Conservation (phyloP, 1,140 invertebrate species). For the Heliconius hermathena region DNA sequence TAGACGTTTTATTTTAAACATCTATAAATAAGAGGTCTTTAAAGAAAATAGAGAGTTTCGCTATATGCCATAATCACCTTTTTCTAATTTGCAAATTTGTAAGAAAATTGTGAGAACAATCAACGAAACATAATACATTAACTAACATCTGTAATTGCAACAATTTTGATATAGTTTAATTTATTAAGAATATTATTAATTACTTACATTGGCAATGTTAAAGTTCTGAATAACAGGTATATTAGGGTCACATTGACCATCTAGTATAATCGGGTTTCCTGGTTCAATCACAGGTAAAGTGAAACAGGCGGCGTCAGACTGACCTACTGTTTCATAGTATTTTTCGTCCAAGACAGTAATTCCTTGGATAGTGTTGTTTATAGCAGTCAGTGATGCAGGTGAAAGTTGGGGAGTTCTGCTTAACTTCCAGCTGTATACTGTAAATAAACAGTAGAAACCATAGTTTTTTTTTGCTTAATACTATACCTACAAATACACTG, state of each 20-base stretch:
- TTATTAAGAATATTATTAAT: background rate
- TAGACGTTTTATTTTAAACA: too few species aligned
- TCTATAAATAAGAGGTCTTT: too few species aligned
- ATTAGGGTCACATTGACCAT: constrained; percentile 57
- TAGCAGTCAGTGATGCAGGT: constrained; percentile 35
- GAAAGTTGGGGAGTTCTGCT: constrained; percentile 53
- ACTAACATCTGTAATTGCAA: too few species aligned
- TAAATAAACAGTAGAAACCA: background rate
- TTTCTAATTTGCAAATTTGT: too few species aligned
- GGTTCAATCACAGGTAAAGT: constrained; percentile 47
- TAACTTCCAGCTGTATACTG: constrained; percentile 57
- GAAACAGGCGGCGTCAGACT: constrained; percentile 53
- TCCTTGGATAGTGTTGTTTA: constrained; percentile 44
- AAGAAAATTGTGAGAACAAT: too few species aligned
- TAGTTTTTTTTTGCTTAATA: too few species aligned
- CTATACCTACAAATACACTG: too few species aligned
- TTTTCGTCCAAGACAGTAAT: constrained; percentile 52
- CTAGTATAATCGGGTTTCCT: constrained; percentile 47
- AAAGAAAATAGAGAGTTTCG: too few species aligned
- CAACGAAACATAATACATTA: too few species aligned
- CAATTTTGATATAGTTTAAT: too few species aligned
- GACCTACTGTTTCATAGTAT: constrained; percentile 54
- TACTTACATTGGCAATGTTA: constrained; percentile 48
- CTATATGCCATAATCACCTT: too few species aligned
- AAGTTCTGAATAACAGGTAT: constrained; percentile 52